Evolutionary conservation across 2,113 vertebrate genomes (phyloP), one percentile per base, ranked within the genome.

Genomic region (Ranitomeya imitator): DNA sequence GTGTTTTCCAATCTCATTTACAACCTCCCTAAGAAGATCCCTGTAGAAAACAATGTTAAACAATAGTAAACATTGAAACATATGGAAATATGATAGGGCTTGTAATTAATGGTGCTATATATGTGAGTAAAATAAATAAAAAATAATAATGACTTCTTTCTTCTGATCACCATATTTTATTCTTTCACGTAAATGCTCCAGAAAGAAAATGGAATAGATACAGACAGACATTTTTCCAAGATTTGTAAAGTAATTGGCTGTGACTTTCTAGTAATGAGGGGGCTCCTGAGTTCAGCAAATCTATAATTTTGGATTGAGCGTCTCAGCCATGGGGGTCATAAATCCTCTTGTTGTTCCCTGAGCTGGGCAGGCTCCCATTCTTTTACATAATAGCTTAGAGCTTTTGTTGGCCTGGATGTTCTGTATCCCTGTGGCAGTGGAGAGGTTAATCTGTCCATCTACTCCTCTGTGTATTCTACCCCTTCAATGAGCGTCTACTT

Each of bases 231-330:
- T 65, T 83, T 65, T 83, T 65, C 37, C 52, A 54, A 83, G 81
- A 65, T 83, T 83, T 67, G 67, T 83, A 7, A 83, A 54, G 81
- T 54, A 83, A 83, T 83, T 65, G 45, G 6, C 61, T 83, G 60
- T 83, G 59, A 67, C 81, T 83, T 67, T 13, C 81, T 83, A 18
- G 9, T 83, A 63, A 69, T 83, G 61, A 83, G 37, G 61, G 79
- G 8, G 79, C 77, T 81, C 37, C 14, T 14, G 54, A 23, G 19
- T 74, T 80, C 67, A 52, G 19, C 23, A 80, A 79, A 69, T 71
- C 63, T 19, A 79, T 82, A 23, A 61, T 82, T 18, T 54, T 21
- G 14, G 77, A 83, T 55, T n/a, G 18, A 74, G 54, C 45, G 83
- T 73, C 69, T 81, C 26, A 67, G 54, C n/a, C 4, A 26, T 19